Percentiles rank a stretch among this genome's conserved stretches.
Conservation (phyloP, 2,113 vertebrate species). For the Leucosticte australis region DNA sequence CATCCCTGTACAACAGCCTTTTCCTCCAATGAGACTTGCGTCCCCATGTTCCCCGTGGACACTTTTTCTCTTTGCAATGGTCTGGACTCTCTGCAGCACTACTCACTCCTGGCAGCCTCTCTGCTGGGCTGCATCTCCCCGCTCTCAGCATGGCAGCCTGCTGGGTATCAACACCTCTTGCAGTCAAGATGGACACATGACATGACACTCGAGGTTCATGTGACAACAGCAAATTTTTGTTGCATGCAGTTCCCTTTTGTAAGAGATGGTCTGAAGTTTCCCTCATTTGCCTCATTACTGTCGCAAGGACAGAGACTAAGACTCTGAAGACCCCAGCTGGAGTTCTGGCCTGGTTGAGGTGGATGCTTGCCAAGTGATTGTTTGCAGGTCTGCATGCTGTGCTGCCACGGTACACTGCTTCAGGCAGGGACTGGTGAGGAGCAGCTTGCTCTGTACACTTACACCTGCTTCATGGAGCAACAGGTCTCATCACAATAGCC, state of each 20-base stretch:
- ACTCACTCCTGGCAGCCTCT: background rate
- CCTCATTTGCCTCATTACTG: too few species aligned
- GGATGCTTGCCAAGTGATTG: background rate
- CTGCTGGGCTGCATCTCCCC: background rate
- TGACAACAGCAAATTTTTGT: background rate
- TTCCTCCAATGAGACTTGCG: background rate
- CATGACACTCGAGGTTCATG: background rate
- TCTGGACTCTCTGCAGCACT: background rate
- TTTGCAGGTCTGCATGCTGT: background rate
- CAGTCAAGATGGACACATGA: background rate
- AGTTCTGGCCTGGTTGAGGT: background rate
- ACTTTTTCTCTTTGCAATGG: background rate
- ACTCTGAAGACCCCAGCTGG: too few species aligned
- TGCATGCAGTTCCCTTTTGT: background rate
- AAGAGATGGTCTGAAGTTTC: too few species aligned
- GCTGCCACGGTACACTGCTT: background rate
- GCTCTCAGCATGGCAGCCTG: background rate
- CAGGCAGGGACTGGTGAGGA: background rate
- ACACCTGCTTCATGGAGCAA: too few species aligned
- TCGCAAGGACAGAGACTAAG: too few species aligned
- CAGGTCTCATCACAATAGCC: background rate
- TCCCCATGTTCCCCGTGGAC: background rate
- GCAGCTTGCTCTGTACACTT: too few species aligned
- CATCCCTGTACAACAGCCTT: background rate
- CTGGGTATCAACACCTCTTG: too few species aligned